Percentiles rank a stretch among this genome's conserved stretches.
phyloP scores from a whole-genome alignment of 2,113 vertebrate genomes.

The Nibea albiflora region DNA sequence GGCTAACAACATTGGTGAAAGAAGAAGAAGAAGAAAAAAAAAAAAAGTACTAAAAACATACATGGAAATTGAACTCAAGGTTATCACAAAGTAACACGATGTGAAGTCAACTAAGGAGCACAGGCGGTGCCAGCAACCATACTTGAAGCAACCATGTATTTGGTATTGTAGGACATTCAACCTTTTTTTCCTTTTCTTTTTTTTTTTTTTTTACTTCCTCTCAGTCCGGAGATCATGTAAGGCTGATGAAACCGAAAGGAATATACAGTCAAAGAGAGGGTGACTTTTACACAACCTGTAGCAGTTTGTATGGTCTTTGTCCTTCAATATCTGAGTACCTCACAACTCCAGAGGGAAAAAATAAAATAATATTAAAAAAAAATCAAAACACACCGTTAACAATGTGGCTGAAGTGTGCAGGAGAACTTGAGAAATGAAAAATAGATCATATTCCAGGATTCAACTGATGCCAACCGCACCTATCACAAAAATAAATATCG shows the following conservation, averaged over 20 bases:
- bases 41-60: conserved; percentile 51
- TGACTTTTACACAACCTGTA: conserved; percentile 73
- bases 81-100: conserved; percentile 79
- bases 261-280: conserved; percentile 56
- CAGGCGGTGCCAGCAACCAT: conserved; percentile 85
- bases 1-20: conserved; percentile 66
- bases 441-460: conserved; percentile 57
- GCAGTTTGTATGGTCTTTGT: conserved; percentile 79
- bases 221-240: conserved; percentile 45
- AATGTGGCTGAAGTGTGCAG: conserved; percentile 54
- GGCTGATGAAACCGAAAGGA: conserved; percentile 42
- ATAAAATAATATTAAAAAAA: not conserved
- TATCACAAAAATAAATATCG: conserved; percentile 60
- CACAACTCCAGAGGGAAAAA: conserved; percentile 46
- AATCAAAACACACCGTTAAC: conserved; percentile 25
- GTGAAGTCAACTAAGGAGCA: conserved; percentile 77
- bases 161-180: conserved; percentile 79
- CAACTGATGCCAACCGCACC: conserved; percentile 39
- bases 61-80: conserved; percentile 53
- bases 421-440: conserved; percentile 29
- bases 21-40: conserved; percentile 15
- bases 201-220: conserved; percentile 11
- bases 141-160: conserved; percentile 76
- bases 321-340: conserved; percentile 76
- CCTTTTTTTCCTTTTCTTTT: not conserved